A percentile compares a stretch with the other conserved stretches of the same genome.
Evolutionary conservation across 2,888 invertebrate species (phyloP).

Genomic region (Xestia c-nigrum): DNA sequence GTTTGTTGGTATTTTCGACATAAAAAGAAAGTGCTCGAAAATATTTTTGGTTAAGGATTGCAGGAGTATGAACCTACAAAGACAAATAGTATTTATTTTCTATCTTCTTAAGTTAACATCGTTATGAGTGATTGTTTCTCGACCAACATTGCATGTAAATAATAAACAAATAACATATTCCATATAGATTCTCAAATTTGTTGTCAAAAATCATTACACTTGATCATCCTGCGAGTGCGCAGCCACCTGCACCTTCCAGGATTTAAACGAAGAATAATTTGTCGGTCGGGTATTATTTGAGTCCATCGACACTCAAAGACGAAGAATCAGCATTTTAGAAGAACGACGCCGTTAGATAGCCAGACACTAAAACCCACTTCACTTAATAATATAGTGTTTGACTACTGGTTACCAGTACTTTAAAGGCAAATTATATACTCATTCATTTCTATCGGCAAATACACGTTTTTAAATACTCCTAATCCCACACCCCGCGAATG

Average conservation of each 20-base stretch:
- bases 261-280: too few species aligned
- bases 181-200: neutral
- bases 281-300: too few species aligned
- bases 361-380: neutral
- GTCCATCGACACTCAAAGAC: too few species aligned
- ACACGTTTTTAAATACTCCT: too few species aligned
- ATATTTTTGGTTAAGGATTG: conserved; percentile 3
- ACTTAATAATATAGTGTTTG: too few species aligned
- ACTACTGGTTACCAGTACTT: too few species aligned
- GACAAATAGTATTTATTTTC: neutral
- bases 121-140: neutral
- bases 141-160: neutral
- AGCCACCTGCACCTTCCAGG: too few species aligned
- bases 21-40: conserved; percentile 2
- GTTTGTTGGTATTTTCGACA: conserved; percentile 26
- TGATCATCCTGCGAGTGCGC: too few species aligned
- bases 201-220: neutral
- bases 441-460: too few species aligned
- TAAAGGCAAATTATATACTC: too few species aligned
- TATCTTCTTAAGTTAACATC: neutral
- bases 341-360: neutral
- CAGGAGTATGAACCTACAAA: neutral
- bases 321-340: neutral
- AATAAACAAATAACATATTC: neutral
- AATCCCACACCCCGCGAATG: too few species aligned